A percentile compares a stretch with the other conserved stretches of the same genome.
These are phyloP conservation scores for Melitaea athalia DNA, from an alignment of 2,888 invertebrate genomes.

Conservation along the genomic window DNA sequence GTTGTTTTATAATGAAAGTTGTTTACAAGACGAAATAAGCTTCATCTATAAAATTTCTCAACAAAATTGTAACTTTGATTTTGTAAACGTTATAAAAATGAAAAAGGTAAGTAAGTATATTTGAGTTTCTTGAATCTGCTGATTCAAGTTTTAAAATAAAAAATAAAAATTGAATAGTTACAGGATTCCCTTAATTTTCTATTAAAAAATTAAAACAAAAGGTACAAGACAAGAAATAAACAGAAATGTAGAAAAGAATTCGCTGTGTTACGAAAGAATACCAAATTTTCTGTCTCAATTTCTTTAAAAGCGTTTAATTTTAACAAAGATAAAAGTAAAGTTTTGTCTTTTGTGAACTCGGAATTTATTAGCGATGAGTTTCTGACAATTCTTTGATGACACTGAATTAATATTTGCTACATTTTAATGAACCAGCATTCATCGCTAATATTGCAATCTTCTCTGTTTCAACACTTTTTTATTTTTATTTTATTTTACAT, in stretches of 20 bases:
- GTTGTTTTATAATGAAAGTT: not conserved
- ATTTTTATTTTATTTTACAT: not conserved
- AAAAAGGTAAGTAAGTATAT: no score
- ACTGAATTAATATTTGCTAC: conserved; percentile 44
- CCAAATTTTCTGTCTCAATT: conserved; percentile 54
- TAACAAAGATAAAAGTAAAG: conserved; percentile 54
- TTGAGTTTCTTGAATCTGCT: no score
- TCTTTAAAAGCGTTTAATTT: conserved; percentile 61
- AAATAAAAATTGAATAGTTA: no score
- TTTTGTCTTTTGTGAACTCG: conserved; percentile 50
- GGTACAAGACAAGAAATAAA: conserved; percentile 45
- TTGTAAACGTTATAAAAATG: no score
- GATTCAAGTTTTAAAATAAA: no score
- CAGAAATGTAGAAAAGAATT: conserved; percentile 52
- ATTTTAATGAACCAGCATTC: conserved; percentile 35
- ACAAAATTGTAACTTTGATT: no score
- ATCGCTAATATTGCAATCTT: conserved; percentile 22
- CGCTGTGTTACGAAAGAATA: conserved; percentile 53
- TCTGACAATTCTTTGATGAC: conserved; percentile 44
- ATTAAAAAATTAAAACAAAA: conserved; percentile 5
- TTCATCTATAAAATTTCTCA: not conserved
- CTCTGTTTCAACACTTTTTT: not conserved
- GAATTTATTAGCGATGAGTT: conserved; percentile 54
- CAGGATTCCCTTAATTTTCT: no score
- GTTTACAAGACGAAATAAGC: not conserved